These are phyloP conservation scores for Mesocentrotus franciscanus DNA, from an alignment of 53 echinoderm and acorn worm species.

Conservation along the genomic window DNA sequence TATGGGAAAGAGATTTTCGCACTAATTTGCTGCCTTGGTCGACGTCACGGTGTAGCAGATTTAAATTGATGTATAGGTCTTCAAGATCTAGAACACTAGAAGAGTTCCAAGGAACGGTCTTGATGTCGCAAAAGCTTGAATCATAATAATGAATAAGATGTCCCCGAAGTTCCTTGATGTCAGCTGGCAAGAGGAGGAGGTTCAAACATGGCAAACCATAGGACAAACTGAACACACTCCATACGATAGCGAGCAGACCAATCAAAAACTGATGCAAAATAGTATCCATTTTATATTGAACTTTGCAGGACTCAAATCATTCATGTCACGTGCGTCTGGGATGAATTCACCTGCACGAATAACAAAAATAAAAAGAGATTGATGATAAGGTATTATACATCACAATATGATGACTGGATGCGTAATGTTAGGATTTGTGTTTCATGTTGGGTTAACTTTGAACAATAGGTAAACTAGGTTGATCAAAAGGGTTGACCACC, in stretches of 20 bases:
- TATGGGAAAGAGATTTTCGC: background rate
- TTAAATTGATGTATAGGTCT: background rate
- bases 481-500: too few relatives aligned
- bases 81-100: background rate
- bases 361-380: background rate
- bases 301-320: background rate
- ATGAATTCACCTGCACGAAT: background rate
- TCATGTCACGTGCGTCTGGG: too few relatives aligned
- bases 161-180: background rate
- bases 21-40: background rate
- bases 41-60: background rate
- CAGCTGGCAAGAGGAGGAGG: background rate
- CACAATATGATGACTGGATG: too few relatives aligned
- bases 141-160: background rate
- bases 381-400: background rate
- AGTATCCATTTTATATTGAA: background rate
- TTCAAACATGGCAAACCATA: too few relatives aligned
- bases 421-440: too few relatives aligned
- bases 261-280: background rate
- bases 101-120: constrained; percentile 1
- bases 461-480: too few relatives aligned
- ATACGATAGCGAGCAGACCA: background rate
- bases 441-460: too few relatives aligned
- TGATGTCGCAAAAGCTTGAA: background rate
- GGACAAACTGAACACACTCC: too few relatives aligned